Evolutionary conservation across 2,113 vertebrate species (phyloP), one percentile per base, ranked within the genome.

Genomic region (Fulmarus glacialis): DNA sequence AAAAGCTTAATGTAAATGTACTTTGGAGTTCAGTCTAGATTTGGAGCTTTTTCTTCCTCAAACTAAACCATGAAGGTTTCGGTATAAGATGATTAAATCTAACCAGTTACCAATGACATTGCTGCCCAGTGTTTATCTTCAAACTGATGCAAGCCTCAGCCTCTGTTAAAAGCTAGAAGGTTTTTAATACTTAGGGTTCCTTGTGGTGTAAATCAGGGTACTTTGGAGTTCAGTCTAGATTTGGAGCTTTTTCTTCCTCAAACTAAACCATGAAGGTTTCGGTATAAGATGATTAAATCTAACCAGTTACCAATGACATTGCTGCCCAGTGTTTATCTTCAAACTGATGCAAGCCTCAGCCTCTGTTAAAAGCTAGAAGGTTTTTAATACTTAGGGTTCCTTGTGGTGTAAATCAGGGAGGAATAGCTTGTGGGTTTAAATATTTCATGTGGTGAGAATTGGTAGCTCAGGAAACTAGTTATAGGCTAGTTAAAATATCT

Each of bases 1-100:
- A 42, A 3, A 58, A 90, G 43, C 82, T 95, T 97, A 95, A 98
- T 97, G 77, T 89, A 77, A 19, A 50, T 29, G 77, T 91, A 62
- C 78, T 95, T 93, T 29, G 50, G 85, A 96, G 77, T 64, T 97
- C 72, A 86, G 26, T 87, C 86, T 56, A 79, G 43, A 40, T 93
- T 34, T 63, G 52, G 32, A 74, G 43, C 20, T 79, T 91, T 95
- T 96, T 91, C 34, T 94, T 94, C 67, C 85, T 97, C 59, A 79
- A 91, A 43, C 30, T 77, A 48, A 68, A 58, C 27, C 42, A 53
- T 40, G 17, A 95, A 55, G 81, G 58, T 96, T 93, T 90, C 22
- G 38, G 55, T 38, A 52, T 9, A 59, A 78, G 20, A 36, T 60
- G 34, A 97, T 96, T 88, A 43, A 97, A 53, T 50, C 42, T 56